phyloP scores from a whole-genome alignment of 1,140 invertebrate genomes.

The Danaus plexippus region DNA sequence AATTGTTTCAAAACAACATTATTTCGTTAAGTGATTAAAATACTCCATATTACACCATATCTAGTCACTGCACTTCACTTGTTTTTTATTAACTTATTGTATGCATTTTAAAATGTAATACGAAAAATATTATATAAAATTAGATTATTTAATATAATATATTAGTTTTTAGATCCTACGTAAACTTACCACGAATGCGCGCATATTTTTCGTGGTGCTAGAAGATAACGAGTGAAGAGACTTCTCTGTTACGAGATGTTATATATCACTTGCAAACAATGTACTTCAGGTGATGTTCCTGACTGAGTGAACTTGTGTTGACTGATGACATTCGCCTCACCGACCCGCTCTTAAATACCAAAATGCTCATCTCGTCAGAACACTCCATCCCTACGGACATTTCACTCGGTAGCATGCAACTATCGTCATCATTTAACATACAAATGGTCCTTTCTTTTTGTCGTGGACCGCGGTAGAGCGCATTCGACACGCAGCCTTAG shows the following conservation, averaged over 20 bases:
- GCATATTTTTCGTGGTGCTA: conserved; percentile 55
- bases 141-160: too few relatives aligned
- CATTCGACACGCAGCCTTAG: conserved; percentile 61
- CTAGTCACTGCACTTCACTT: too few relatives aligned
- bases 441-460: conserved; percentile 68
- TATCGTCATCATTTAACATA: conserved; percentile 67
- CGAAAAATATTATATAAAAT: too few relatives aligned
- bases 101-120: too few relatives aligned
- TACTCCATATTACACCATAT: too few relatives aligned
- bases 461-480: conserved; percentile 40
- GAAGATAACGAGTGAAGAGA: conserved; percentile 23
- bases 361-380: conserved; percentile 64
- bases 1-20: too few relatives aligned
- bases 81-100: too few relatives aligned
- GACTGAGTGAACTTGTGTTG: conserved; percentile 54
- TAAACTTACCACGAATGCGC: conserved; percentile 62
- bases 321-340: conserved; percentile 66
- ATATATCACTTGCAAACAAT: conserved; percentile 36
- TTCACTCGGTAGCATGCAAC: conserved; percentile 64
- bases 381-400: conserved; percentile 66
- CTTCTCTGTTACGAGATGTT: conserved; percentile 30
- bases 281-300: conserved; percentile 59
- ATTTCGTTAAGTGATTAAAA: too few relatives aligned
- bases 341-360: conserved; percentile 67
- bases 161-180: neutral